A percentile compares a stretch with the other conserved stretches of the same genome.
Evolutionary conservation across 2,113 vertebrate species (phyloP).

Genomic region (Cynoglossus semilaevis): DNA sequence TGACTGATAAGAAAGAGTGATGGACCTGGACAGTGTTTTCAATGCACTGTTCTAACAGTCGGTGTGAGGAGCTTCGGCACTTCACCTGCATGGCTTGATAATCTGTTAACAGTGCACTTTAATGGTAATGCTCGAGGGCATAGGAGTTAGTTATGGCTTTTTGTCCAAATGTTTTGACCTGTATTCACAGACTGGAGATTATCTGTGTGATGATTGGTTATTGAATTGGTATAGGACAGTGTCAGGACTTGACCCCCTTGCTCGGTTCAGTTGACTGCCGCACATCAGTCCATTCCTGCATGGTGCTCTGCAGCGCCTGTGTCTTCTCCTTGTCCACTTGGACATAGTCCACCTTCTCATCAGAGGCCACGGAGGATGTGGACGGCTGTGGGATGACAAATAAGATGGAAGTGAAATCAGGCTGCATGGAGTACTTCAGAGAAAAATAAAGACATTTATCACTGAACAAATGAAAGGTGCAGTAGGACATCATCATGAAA

Average conservation of each 20-base stretch:
- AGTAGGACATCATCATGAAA: too few relatives aligned
- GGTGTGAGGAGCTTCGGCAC: constrained; percentile 48
- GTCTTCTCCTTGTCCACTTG: constrained; percentile 99
- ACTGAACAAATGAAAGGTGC: not conserved
- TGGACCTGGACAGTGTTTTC: constrained; percentile 34
- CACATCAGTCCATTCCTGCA: constrained; percentile 99
- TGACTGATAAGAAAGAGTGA: constrained; percentile 30
- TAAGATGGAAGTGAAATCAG: constrained; percentile 7
- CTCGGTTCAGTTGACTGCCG: constrained; percentile 90
- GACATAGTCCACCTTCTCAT: constrained; percentile 98
- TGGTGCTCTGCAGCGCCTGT: constrained; percentile 94
- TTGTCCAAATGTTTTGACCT: constrained; percentile 41
- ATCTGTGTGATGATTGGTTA: not conserved
- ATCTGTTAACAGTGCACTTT: constrained; percentile 46
- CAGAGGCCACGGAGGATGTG: constrained; percentile 90
- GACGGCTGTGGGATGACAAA: constrained; percentile 81
- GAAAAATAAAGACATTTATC: not conserved
- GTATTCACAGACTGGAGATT: constrained; percentile 16
- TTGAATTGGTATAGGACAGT: constrained; percentile 32
- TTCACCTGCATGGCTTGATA: constrained; percentile 50
- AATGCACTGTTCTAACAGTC: constrained; percentile 39
- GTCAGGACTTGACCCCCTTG: constrained; percentile 86
- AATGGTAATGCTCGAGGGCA: constrained; percentile 42
- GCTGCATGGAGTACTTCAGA: not conserved
- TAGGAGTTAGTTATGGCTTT: constrained; percentile 68